Evolutionary conservation across 2,888 invertebrate genomes (phyloP).

Genomic region (Athrips mouffetella): DNA sequence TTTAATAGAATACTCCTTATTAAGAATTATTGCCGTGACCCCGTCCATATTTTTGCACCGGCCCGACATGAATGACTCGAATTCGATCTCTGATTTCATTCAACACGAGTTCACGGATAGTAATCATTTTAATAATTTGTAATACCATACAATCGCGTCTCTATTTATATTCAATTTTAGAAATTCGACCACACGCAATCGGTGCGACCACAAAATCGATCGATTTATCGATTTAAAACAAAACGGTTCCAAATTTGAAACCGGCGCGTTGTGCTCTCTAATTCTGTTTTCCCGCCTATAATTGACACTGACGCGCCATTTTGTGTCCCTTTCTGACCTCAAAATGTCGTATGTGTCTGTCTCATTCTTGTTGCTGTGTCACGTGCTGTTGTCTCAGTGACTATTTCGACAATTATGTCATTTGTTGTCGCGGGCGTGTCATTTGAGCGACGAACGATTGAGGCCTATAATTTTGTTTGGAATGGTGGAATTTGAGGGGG

Average conservation of each 20-base stretch:
- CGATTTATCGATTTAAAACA: conserved; percentile 76
- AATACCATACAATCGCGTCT: conserved; percentile 60
- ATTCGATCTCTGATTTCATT: conserved; percentile 47
- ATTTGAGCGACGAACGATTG: conserved; percentile 75
- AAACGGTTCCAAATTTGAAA: conserved; percentile 76
- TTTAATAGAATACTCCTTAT: conserved; percentile 59
- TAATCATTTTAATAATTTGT: conserved; percentile 52
- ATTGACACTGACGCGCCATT: conserved; percentile 73
- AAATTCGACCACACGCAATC: conserved; percentile 75
- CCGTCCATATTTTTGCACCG: conserved; percentile 48
- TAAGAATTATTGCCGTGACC: conserved; percentile 50
- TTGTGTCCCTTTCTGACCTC: conserved; percentile 39
- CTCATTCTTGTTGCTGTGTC: conserved; percentile 56
- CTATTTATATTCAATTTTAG: conserved; percentile 73
- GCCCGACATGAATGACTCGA: conserved; percentile 45
- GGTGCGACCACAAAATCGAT: conserved; percentile 60
- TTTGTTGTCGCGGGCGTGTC: conserved; percentile 74
- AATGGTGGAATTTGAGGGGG: conserved; percentile 64
- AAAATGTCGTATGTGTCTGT: conserved; percentile 30
- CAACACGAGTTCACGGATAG: conserved; percentile 41
- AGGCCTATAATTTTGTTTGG: conserved; percentile 71
- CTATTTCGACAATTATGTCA: conserved; percentile 79
- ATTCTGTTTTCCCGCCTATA: conserved; percentile 77
- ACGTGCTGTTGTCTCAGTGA: conserved; percentile 73
- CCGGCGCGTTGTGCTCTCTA: conserved; percentile 68